Conservation (phyloP, 2,888 invertebrate species). For the Octonoba sinensis region DNA sequence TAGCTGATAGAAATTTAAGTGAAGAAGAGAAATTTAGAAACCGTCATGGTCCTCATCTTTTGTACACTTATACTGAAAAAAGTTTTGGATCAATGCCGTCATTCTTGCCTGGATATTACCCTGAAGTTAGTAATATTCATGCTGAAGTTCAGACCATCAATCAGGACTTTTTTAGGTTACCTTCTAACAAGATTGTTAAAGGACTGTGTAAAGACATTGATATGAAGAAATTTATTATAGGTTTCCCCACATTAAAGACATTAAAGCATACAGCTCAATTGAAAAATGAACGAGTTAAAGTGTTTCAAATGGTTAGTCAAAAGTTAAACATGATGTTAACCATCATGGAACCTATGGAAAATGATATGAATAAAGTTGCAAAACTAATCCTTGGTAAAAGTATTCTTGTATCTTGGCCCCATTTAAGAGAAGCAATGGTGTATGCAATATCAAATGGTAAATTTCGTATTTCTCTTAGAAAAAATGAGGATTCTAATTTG, state of each 20-base stretch:
- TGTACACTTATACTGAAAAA: conserved; percentile 75
- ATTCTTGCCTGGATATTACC: conserved; percentile 69
- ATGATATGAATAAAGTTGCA: conserved; percentile 74
- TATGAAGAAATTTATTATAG: conserved; percentile 83
- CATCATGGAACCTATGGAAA: conserved; percentile 34
- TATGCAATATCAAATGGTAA: conserved; percentile 77
- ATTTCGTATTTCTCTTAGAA: conserved; percentile 21
- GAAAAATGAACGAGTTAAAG: conserved; percentile 70
- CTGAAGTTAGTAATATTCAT: conserved; percentile 69
- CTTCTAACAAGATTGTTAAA: conserved; percentile 65
- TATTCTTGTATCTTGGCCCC: conserved; percentile 92
- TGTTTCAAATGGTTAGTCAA: conserved; percentile 87
- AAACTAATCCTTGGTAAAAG: conserved; percentile 79
- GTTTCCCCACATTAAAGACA: conserved; percentile 93
- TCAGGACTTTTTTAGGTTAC: conserved; percentile 70
- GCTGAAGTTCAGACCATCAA: conserved; percentile 71
- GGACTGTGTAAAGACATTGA: conserved; percentile 74
- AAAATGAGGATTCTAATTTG: neutral
- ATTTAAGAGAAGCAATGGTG: conserved; percentile 84
- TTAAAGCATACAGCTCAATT: conserved; percentile 77
- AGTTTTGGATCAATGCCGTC: conserved; percentile 73
- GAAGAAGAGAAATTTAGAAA: conserved; percentile 83
- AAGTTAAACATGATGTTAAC: conserved; percentile 82
- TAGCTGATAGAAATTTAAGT: conserved; percentile 78
- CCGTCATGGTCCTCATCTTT: conserved; percentile 86